Evolutionary conservation across 1,140 invertebrate genomes (phyloP).

Genomic region (Frieseomelitta varia): DNA sequence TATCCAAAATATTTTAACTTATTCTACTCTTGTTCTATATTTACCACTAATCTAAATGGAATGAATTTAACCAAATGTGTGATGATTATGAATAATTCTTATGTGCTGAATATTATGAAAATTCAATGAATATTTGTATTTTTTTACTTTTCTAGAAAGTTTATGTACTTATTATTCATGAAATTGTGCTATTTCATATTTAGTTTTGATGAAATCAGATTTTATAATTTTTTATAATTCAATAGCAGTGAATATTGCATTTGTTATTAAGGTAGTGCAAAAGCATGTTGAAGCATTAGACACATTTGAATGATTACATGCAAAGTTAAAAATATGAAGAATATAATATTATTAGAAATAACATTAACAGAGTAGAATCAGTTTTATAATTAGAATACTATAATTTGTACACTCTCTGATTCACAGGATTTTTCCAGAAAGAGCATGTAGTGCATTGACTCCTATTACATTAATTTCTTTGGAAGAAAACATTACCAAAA

Average conservation of each 20-base stretch:
- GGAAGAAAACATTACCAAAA: constrained; percentile 39
- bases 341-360: constrained; percentile 38
- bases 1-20: constrained; percentile 56
- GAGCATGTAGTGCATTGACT: constrained; percentile 33
- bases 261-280: constrained; percentile 62
- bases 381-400: constrained; percentile 43
- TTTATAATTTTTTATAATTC: constrained; percentile 40
- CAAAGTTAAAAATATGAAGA: constrained; percentile 41
- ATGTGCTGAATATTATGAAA: constrained; percentile 12
- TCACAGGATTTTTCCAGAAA: constrained; percentile 63
- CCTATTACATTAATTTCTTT: constrained; percentile 12
- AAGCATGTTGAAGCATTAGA: constrained; percentile 59
- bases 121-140: constrained; percentile 17
- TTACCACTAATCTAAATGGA: constrained; percentile 41
- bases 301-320: constrained; percentile 43
- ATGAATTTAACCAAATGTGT: constrained; percentile 24
- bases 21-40: constrained; percentile 49
- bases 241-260: constrained; percentile 41
- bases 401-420: constrained; percentile 36
- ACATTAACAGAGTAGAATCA: constrained; percentile 43
- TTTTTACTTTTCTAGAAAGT: constrained; percentile 27
- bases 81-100: constrained; percentile 20
- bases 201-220: constrained; percentile 61
- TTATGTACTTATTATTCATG: constrained; percentile 38
- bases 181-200: constrained; percentile 38